Evolutionary conservation across 2,797 vertebrate genomes (phyloP).

Genomic region (Capromys pilorides): DNA sequence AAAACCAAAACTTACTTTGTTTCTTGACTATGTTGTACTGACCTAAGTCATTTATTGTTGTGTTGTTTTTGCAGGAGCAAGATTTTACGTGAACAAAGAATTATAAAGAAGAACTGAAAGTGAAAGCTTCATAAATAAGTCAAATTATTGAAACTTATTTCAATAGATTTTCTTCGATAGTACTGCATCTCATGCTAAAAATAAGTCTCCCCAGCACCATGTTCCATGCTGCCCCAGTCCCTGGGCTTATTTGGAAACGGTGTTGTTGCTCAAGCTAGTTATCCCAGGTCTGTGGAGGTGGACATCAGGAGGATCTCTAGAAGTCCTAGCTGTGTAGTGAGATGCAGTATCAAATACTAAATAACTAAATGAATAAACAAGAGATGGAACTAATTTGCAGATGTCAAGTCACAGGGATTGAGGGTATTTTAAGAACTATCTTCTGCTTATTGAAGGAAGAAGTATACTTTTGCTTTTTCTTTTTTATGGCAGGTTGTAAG

Average conservation of each 20-base stretch:
- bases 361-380: not conserved
- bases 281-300: too few relatives aligned
- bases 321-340: too few relatives aligned
- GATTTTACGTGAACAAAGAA: not conserved
- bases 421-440: not conserved
- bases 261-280: too few relatives aligned
- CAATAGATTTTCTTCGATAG: not conserved
- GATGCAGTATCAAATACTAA: too few relatives aligned
- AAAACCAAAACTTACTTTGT: not conserved
- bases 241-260: too few relatives aligned
- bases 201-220: not conserved
- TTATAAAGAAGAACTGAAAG: not conserved
- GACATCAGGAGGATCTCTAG: too few relatives aligned
- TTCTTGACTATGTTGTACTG: not conserved
- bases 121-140: not conserved
- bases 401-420: not conserved
- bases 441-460: not conserved
- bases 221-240: too few relatives aligned
- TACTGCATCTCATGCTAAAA: not conserved
- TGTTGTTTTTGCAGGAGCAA: not conserved
- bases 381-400: not conserved
- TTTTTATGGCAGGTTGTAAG: not conserved
- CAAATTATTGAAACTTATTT: slow-evolving; percentile 1
- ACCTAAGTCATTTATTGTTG: not conserved
- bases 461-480: not conserved